Evolutionary conservation across 2,888 invertebrate genomes (phyloP).

Genomic region (Augiades crinisus): DNA sequence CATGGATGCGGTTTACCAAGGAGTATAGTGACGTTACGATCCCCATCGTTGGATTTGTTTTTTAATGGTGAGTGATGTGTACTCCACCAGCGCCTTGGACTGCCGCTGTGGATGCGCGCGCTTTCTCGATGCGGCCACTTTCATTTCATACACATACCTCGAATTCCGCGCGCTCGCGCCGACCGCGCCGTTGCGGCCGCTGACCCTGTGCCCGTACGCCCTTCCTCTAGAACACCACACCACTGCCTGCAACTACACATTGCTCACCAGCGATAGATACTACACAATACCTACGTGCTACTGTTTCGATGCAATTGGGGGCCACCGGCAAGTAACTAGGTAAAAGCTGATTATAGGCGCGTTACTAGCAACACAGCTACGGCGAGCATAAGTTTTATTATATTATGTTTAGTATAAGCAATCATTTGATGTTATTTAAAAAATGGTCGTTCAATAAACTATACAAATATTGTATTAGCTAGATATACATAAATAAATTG

Average conservation of each 20-base stretch:
- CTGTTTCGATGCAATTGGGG: not conserved
- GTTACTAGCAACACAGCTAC: no score
- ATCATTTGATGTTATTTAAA: no score
- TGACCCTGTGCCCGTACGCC: conserved; percentile 80
- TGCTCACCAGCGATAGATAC: not conserved
- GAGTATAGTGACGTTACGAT: conserved; percentile 61
- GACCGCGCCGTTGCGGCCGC: conserved; percentile 72
- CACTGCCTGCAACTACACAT: conserved; percentile 17
- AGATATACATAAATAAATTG: not conserved
- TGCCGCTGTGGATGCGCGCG: conserved; percentile 71
- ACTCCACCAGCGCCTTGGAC: conserved; percentile 48
- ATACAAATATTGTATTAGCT: no score
- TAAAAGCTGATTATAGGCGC: no score
- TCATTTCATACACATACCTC: conserved; percentile 81
- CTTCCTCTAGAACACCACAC: conserved; percentile 62
- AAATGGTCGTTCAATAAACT: no score
- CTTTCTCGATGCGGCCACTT: conserved; percentile 80
- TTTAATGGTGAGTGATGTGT: conserved; percentile 72
- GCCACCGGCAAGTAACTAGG: no score
- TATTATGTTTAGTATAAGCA: not conserved
- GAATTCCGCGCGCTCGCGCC: conserved; percentile 76
- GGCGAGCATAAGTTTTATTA: no score
- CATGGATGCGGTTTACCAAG: conserved; percentile 71
- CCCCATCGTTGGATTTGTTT: conserved; percentile 69
- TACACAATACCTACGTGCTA: no score